Conservation (phyloP, 2,113 vertebrate genomes). For the Merops nubicus region DNA sequence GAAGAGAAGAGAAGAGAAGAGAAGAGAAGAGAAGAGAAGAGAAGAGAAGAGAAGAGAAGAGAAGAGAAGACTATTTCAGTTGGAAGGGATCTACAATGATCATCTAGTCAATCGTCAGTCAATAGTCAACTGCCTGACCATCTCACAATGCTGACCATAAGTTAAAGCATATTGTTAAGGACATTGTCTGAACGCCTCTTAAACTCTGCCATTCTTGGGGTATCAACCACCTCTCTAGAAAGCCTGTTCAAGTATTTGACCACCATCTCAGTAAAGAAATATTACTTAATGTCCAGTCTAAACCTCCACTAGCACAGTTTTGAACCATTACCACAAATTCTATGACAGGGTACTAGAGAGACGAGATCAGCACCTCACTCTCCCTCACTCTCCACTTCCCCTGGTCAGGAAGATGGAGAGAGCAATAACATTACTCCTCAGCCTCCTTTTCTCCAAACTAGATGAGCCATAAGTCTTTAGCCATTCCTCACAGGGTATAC, state of each 20-base stretch:
- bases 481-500: fast-evolving
- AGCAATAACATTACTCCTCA: not conserved
- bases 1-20: not conserved
- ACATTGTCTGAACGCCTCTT: not conserved
- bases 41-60: not conserved
- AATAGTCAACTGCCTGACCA: not conserved
- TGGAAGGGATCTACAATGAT: not conserved
- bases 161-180: not conserved
- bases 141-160: not conserved
- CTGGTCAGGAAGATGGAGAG: not conserved
- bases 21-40: not conserved
- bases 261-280: not conserved
- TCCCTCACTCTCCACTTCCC: not conserved
- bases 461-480: not conserved
- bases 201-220: not conserved
- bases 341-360: not conserved
- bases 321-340: not conserved
- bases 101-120: no score
- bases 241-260: not conserved
- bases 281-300: not conserved
- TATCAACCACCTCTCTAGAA: not conserved
- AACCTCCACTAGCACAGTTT: not conserved
- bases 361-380: not conserved
- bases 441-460: not conserved
- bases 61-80: not conserved